Base-by-base conservation (phyloP, 2,797 vertebrate genomes). In the Huso huso region DNA sequence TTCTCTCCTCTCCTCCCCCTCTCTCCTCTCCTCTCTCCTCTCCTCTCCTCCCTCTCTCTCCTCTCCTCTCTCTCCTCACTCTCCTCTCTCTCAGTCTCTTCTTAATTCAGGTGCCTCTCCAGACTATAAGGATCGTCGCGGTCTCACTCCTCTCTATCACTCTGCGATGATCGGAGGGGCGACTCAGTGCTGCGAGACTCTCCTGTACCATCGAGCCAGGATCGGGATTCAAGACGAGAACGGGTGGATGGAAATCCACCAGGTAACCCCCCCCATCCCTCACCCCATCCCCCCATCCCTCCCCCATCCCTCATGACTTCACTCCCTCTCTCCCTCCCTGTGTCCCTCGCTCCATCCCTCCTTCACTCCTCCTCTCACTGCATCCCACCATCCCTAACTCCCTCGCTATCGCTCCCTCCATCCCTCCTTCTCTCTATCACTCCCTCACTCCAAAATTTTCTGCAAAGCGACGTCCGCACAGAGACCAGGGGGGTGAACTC, bases 161-260 rank as follows among this genome's bases (percentile, higher is more conserved):
- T 95, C 95, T 65, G 93, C 94, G 72, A 93, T 97, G 89, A 94
- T 92, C 57, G 95, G 95, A 67, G 94, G 94, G 0, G 94, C 95
- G 80, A 94, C 94, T 65, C 93, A 93, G 74, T 96, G 95, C 84
- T 96, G 94, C 6, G 95, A 97, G 81, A 91, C 94, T 48, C 86
- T 97, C 67, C 90, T 97, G 2, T 94, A 87, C 81, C 90, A 95
- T 79, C 89, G 87, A 49, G 93, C 89, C 73, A 87, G 89, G 75
- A 82, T 97, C 72, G 95, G 93, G 66, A 83, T 92, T 63, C 85
- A 88, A 10, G 95, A 97, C 1, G 95, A 97, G 86, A 97, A 96
- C 48, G 94, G 95, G 78, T 97, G 95, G 95, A 94, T 96, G 52
- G 95, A 97, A 76, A 94, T 93, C 48, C 94, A 97, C 78, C 95